These are phyloP conservation scores for Grus americana DNA, from an alignment of 2,113 vertebrate genomes.

Conservation along the genomic window DNA sequence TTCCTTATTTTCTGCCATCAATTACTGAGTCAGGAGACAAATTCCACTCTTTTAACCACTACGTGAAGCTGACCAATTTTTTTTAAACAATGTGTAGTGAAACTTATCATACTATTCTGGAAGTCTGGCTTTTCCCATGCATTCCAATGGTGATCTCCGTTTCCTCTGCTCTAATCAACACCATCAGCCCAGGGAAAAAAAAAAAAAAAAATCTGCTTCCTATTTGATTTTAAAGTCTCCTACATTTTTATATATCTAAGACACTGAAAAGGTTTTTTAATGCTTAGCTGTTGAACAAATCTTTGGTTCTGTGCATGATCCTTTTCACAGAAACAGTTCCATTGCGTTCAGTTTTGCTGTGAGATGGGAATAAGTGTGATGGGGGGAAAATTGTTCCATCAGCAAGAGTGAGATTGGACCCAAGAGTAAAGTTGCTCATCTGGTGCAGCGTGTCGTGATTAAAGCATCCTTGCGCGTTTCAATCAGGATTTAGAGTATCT, in stretches of 20 bases:
- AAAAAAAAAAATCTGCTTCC: constrained; percentile 13
- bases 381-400: background rate
- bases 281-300: background rate
- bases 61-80: background rate
- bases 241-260: constrained; percentile 13
- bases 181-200: background rate
- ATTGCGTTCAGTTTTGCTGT: background rate
- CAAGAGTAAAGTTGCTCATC: background rate
- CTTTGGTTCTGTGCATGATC: background rate
- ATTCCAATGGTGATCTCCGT: constrained; percentile 55
- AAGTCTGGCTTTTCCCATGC: constrained; percentile 48
- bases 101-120: background rate
- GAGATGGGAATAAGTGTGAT: background rate
- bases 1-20: background rate
- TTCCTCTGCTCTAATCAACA: constrained; percentile 64
- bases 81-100: background rate
- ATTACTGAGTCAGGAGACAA: background rate
- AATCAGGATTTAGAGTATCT: background rate
- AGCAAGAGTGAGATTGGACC: background rate
- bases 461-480: background rate
- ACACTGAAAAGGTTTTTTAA: background rate
- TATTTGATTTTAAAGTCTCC: constrained; percentile 20
- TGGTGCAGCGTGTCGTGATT: background rate
- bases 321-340: background rate
- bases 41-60: background rate